phyloP scores from a whole-genome alignment of 2,888 invertebrate species.

The Ormyrus labotus region DNA sequence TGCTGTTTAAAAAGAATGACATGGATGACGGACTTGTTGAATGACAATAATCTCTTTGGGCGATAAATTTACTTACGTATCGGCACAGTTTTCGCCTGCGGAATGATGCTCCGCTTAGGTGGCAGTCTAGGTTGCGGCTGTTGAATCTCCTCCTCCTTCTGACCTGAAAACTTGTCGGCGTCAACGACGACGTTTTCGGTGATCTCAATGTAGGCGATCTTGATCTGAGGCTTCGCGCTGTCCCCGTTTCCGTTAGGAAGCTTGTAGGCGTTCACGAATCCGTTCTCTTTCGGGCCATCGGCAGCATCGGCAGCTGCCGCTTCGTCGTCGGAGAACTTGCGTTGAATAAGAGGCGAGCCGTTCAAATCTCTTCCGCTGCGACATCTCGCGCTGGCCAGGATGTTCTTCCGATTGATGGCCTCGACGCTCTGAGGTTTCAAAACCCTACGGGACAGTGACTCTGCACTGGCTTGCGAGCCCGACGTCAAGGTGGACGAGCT shows the following conservation, averaged over 20 bases:
- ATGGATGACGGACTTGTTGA: not conserved
- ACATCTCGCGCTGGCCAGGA: conserved; percentile 90
- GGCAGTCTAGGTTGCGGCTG: conserved; percentile 46
- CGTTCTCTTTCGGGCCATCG: conserved; percentile 55
- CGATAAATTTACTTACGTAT: conserved; percentile 48
- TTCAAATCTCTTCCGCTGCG: conserved; percentile 88
- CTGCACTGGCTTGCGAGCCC: conserved; percentile 80
- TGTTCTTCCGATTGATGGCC: conserved; percentile 90
- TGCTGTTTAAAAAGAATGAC: conserved; percentile 61
- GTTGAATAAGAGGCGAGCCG: conserved; percentile 84
- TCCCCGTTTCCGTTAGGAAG: conserved; percentile 51
- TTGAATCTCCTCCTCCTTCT: conserved; percentile 63
- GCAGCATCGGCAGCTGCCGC: conserved; percentile 68
- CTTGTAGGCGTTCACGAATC: conserved; percentile 37
- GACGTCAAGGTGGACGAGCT: conserved; percentile 85
- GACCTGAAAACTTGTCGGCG: conserved; percentile 77
- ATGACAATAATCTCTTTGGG: not conserved
- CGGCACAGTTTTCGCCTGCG: conserved; percentile 44
- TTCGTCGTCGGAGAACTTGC: conserved; percentile 79
- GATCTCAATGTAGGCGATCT: conserved; percentile 72
- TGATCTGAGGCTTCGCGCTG: conserved; percentile 62
- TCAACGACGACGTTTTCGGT: conserved; percentile 69
- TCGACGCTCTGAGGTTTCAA: conserved; percentile 88
- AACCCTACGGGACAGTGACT: conserved; percentile 79
- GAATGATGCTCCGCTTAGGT: conserved; percentile 50